Evolutionary conservation across 1,140 invertebrate species (phyloP), one percentile per base, ranked within the genome.

Genomic region (Drosophila takahashii): DNA sequence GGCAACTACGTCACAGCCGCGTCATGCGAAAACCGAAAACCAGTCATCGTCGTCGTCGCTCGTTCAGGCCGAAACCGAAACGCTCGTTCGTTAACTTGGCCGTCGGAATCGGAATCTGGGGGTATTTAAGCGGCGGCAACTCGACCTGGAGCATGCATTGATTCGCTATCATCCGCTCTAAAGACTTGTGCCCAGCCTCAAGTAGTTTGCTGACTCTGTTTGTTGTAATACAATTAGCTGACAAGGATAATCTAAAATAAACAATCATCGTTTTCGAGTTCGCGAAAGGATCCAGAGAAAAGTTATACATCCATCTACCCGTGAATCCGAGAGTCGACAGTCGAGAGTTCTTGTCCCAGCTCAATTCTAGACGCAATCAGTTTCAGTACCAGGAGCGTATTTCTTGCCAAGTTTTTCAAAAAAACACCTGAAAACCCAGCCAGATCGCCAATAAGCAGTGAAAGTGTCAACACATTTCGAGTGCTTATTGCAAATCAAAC

Each of bases 91-190:
- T 50, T 50, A 50, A 50, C 47, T 50, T 50, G 47, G 27, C 47
- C 36, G 56, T 52, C 34, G 48, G 59, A 27, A 32, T 56, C 34
- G 64, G 47, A 41, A 22, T 42, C 26, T 52, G 65, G 57, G 84
- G 80, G 91, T 92, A 92, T 92, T 92, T 92, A 92, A 92, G 79
- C 77, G 79, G 59, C 74, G 76, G 90, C 70, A 70, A 62, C 84
- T 71, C 83, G 64, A 74, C 80, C 79, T 60, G 75, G 71, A 79
- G 86, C 80, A 92, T 90, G 81, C 91, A 92, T 92, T 92, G 91
- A 89, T 92, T 92, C 89, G 91, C 91, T 92, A 92, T 90, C 91
- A 91, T 83, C 78, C 91, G 91, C 87, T 89, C 85, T 90, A 90
- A 86, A 92, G 91, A 92, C 91, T 92, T 92, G 73, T 77, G 90